These are phyloP conservation scores for Drosophila pandora DNA, from an alignment of 1,140 invertebrate genomes.

Conservation along the genomic window DNA sequence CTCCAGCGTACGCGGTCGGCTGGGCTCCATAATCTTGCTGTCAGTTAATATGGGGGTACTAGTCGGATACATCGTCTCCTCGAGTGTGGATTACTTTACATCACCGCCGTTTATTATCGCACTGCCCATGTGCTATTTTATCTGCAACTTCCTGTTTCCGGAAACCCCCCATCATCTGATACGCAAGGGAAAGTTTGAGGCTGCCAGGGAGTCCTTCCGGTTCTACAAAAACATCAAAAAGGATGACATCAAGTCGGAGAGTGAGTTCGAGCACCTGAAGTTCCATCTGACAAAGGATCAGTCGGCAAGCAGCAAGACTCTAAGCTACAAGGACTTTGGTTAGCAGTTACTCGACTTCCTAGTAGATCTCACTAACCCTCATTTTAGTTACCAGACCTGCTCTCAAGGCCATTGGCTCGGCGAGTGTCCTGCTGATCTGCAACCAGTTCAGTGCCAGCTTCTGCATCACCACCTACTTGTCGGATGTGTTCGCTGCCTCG, in stretches of 20 bases:
- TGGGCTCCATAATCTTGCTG: constrained; percentile 93
- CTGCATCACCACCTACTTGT: constrained; percentile 58
- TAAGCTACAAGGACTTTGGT: constrained; percentile 69
- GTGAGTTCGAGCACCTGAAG: constrained; percentile 59
- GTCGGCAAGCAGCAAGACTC: constrained; percentile 14
- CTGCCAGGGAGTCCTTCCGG: constrained; percentile 87
- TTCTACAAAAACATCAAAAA: constrained; percentile 68
- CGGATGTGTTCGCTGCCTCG: constrained; percentile 87
- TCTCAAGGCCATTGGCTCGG: constrained; percentile 41
- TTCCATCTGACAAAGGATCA: constrained; percentile 42
- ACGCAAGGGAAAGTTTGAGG: constrained; percentile 85
- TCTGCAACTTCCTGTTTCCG: constrained; percentile 89
- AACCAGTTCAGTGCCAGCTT: constrained; percentile 63
- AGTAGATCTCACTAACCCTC: background rate
- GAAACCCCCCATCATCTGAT: constrained; percentile 91
- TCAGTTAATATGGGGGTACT: constrained; percentile 92
- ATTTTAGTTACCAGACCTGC: constrained; percentile 42
- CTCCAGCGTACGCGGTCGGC: constrained; percentile 88
- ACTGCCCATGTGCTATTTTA: constrained; percentile 87
- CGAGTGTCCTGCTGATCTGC: constrained; percentile 32
- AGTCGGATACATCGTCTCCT: constrained; percentile 89
- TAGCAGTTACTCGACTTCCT: constrained; percentile 16
- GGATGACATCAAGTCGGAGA: constrained; percentile 31
- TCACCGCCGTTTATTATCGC: constrained; percentile 88
- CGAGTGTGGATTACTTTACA: constrained; percentile 86